Percentiles rank a stretch among this genome's conserved stretches.
Conservation (phyloP, 92 coral and sea anemone species). For the Epizoanthus illoricatus region DNA sequence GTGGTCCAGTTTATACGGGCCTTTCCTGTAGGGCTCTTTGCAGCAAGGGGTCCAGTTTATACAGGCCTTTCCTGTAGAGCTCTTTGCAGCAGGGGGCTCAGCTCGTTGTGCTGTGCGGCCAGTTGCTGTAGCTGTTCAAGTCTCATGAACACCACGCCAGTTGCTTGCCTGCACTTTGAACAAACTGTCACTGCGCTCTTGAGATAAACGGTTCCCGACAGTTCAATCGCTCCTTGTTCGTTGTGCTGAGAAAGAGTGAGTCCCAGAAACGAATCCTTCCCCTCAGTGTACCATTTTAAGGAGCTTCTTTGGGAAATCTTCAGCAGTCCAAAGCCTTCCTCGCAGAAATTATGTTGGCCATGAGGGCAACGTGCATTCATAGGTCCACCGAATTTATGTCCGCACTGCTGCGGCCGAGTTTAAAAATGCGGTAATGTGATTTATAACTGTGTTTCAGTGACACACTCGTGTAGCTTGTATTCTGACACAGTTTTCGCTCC, state of each 20-base stretch:
- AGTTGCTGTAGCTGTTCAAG: conserved; percentile 49
- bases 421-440: neutral
- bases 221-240: conserved; percentile 41
- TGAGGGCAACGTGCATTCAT: conserved; percentile 38
- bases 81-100: conserved; percentile 45
- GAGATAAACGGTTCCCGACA: conserved; percentile 43
- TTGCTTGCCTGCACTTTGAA: conserved; percentile 72
- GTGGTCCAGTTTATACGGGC: conserved; percentile 35
- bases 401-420: neutral
- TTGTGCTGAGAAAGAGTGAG: conserved; percentile 53
- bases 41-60: neutral
- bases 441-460: neutral
- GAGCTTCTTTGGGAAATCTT: conserved; percentile 60
- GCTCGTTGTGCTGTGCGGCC: conserved; percentile 42
- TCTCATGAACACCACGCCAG: conserved; percentile 71
- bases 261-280: conserved; percentile 52
- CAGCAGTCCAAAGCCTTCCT: conserved; percentile 66
- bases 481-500: no score
- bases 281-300: conserved; percentile 54
- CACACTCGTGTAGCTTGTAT: neutral
- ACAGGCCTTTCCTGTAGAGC: neutral
- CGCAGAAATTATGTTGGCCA: conserved; percentile 60
- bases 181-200: conserved; percentile 67
- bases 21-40: neutral
- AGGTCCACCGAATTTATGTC: no score